Percentiles rank a stretch among this genome's conserved stretches.
These are phyloP conservation scores for Isotomurus palustris DNA, from an alignment of 2,888 invertebrate species.

Conservation along the genomic window DNA sequence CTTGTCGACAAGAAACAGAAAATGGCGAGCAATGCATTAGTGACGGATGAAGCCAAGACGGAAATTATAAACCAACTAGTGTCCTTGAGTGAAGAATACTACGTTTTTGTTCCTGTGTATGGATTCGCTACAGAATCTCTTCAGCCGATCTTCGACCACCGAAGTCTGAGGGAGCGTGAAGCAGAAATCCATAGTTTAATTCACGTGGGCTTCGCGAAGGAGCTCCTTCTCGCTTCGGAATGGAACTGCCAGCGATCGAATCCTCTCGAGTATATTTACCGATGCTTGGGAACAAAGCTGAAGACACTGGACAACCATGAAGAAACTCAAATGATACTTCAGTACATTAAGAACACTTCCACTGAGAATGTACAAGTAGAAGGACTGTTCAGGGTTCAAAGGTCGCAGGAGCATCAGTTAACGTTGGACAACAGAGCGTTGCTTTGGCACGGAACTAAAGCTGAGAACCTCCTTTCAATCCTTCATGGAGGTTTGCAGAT, in stretches of 20 bases:
- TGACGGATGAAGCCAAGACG: conserved; percentile 13
- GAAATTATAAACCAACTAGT: conserved; percentile 48
- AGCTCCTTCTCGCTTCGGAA: conserved; percentile 50
- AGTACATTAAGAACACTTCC: conserved; percentile 53
- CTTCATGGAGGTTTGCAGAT: conserved; percentile 53
- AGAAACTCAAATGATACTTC: conserved; percentile 54
- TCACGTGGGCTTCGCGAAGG: conserved; percentile 51
- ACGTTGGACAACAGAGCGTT: conserved; percentile 46
- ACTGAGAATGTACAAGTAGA: conserved; percentile 37
- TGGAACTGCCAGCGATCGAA: conserved; percentile 47
- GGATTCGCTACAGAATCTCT: conserved; percentile 52
- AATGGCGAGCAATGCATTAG: conserved; percentile 8
- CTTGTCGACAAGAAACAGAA: conserved; percentile 48
- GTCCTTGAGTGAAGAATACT: conserved; percentile 53
- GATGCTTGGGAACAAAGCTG: conserved; percentile 50
- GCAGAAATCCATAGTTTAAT: conserved; percentile 49
- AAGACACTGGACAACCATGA: conserved; percentile 49
- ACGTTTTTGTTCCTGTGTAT: conserved; percentile 52
- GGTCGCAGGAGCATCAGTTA: conserved; percentile 25
- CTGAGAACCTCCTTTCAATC: conserved; percentile 54
- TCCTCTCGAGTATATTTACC: conserved; percentile 54
- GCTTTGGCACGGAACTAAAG: conserved; percentile 55
- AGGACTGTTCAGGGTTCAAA: conserved; percentile 43
- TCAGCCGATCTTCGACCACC: conserved; percentile 49
- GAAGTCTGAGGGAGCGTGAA: conserved; percentile 48